Conservation (phyloP, 64 coral and sea anemone species). For the Hydrozoanthus tunicans region DNA sequence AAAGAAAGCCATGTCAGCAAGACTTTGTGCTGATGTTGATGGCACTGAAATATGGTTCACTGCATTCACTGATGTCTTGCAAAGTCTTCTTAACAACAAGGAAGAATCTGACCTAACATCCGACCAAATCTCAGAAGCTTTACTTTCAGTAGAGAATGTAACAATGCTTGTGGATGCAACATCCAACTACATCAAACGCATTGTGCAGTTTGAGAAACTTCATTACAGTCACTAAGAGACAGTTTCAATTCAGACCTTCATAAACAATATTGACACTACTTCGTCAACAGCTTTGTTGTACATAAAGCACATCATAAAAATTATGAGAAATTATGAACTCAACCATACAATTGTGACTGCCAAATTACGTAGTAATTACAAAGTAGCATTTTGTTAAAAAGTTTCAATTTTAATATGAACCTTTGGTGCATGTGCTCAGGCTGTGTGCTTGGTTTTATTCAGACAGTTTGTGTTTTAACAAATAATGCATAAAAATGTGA, state of each 20-base stretch:
- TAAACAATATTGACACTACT: slow-evolving; percentile 32
- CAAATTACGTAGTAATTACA: slow-evolving; percentile 28
- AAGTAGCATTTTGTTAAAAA: neutral
- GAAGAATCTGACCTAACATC: slow-evolving; percentile 52
- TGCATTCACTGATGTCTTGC: slow-evolving; percentile 62
- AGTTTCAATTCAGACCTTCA: slow-evolving; percentile 34
- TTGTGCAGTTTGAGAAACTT: slow-evolving; percentile 59
- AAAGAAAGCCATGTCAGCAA: slow-evolving; percentile 79
- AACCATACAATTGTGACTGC: slow-evolving; percentile 46
- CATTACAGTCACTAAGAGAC: slow-evolving; percentile 43
- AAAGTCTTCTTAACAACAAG: slow-evolving; percentile 21
- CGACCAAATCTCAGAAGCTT: slow-evolving; percentile 64
- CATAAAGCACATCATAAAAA: slow-evolving; percentile 28
- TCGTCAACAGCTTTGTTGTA: slow-evolving; percentile 35
- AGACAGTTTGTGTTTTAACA: slow-evolving; percentile 42
- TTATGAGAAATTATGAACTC: slow-evolving; percentile 31
- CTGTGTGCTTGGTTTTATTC: neutral
- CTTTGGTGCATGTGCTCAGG: too few relatives aligned
- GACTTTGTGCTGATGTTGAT: slow-evolving; percentile 57
- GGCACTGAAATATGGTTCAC: slow-evolving; percentile 51
- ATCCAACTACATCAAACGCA: slow-evolving; percentile 58
- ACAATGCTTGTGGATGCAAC: slow-evolving; percentile 67
- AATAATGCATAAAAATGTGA: slow-evolving; percentile 47
- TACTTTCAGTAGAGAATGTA: slow-evolving; percentile 67
- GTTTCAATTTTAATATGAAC: too few relatives aligned